Evolutionary conservation across 2,113 vertebrate species (phyloP).

Genomic region (Perca fluviatilis): DNA sequence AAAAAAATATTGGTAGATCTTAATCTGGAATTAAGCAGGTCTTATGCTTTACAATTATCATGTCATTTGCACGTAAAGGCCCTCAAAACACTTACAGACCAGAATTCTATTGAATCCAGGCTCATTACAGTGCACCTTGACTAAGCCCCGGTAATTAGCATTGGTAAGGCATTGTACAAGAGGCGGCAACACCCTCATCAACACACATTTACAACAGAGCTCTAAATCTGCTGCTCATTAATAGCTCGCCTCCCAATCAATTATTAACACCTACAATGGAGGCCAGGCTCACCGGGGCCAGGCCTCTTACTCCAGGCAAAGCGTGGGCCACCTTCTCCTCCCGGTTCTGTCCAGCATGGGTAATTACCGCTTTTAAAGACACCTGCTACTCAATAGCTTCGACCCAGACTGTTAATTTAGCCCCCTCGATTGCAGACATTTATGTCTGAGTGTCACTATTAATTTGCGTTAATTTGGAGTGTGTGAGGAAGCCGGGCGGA

Average conservation of each 20-base stretch:
- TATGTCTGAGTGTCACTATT: slow-evolving; percentile 89
- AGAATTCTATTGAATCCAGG: slow-evolving; percentile 74
- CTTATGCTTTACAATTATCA: slow-evolving; percentile 72
- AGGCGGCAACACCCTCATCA: slow-evolving; percentile 81
- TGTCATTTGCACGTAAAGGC: slow-evolving; percentile 77
- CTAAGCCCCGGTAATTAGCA: slow-evolving; percentile 82
- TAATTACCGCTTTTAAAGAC: slow-evolving; percentile 87
- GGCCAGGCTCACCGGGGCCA: slow-evolving; percentile 73
- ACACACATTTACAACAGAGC: slow-evolving; percentile 80
- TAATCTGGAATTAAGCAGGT: slow-evolving; percentile 65
- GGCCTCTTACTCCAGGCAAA: slow-evolving; percentile 78
- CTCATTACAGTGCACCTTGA: slow-evolving; percentile 83
- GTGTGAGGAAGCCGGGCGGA: slow-evolving; percentile 66
- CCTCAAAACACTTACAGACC: slow-evolving; percentile 77
- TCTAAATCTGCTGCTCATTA: slow-evolving; percentile 84
- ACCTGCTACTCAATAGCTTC: slow-evolving; percentile 90
- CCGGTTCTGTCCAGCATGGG: slow-evolving; percentile 77
- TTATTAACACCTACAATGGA: slow-evolving; percentile 86
- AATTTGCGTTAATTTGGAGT: slow-evolving; percentile 88
- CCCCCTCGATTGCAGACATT: slow-evolving; percentile 84
- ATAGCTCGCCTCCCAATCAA: slow-evolving; percentile 87
- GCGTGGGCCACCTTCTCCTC: slow-evolving; percentile 68
- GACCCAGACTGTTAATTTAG: slow-evolving; percentile 85
- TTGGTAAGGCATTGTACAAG: slow-evolving; percentile 79
- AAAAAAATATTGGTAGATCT: slow-evolving; percentile 48